phyloP scores from a whole-genome alignment of 2,888 invertebrate species.

The Drosophila mayaguana region DNA sequence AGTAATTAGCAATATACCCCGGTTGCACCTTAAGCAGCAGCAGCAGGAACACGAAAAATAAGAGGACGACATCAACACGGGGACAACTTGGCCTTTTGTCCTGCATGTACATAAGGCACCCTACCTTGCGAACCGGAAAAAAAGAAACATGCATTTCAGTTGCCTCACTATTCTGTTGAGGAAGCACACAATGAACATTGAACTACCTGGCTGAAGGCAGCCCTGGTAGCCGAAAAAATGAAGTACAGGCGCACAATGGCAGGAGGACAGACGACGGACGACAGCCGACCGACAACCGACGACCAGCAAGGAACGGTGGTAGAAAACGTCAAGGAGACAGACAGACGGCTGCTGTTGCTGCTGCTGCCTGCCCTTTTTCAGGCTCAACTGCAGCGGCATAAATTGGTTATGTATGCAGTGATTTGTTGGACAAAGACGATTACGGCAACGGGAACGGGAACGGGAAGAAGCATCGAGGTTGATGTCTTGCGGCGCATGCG shows the following conservation, averaged over 20 bases:
- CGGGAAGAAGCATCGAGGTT: slow-evolving; percentile 28
- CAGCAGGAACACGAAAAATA: slow-evolving; percentile 3
- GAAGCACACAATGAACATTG: slow-evolving; percentile 44
- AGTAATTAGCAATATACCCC: slow-evolving; percentile 70
- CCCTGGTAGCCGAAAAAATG: slow-evolving; percentile 58
- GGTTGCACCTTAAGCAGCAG: slow-evolving; percentile 63
- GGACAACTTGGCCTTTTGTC: slow-evolving; percentile 49
- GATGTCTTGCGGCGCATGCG: slow-evolving; percentile 78
- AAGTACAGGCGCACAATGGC: slow-evolving; percentile 52
- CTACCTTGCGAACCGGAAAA: slow-evolving; percentile 73
- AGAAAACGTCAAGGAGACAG: slow-evolving; percentile 63
- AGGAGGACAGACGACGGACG: slow-evolving; percentile 31
- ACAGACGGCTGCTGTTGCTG: slow-evolving; percentile 26
- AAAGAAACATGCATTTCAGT: slow-evolving; percentile 67
- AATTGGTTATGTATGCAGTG: slow-evolving; percentile 68
- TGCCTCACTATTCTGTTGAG: slow-evolving; percentile 30
- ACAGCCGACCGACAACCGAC: slow-evolving; percentile 11
- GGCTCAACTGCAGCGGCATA: slow-evolving; percentile 67
- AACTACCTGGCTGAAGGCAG: slow-evolving; percentile 72
- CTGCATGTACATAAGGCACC: slow-evolving; percentile 43
- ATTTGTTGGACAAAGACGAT: slow-evolving; percentile 61
- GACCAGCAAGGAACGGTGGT: slow-evolving; percentile 64
- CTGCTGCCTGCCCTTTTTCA: slow-evolving; percentile 41
- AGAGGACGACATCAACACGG: slow-evolving; percentile 31
- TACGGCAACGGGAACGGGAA: slow-evolving; percentile 18